These are phyloP conservation scores for Lampris incognitus DNA, from an alignment of 2,113 vertebrate species.

Conservation along the genomic window DNA sequence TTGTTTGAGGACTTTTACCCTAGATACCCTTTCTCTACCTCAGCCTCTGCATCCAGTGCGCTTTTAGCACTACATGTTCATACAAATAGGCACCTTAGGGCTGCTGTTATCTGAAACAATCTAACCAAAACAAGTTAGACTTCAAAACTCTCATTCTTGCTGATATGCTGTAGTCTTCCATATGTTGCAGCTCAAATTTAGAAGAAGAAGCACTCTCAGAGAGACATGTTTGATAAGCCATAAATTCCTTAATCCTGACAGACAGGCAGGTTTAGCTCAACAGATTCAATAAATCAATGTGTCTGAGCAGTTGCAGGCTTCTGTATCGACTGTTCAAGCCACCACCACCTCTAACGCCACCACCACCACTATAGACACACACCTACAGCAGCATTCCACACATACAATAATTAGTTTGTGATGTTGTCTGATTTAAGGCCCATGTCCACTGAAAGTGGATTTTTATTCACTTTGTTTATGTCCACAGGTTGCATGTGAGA, in stretches of 20 bases:
- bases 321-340: conserved; percentile 57
- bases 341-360: neutral
- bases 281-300: conserved; percentile 76
- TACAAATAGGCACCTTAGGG: neutral
- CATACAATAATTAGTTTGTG: neutral
- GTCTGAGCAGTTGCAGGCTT: conserved; percentile 68
- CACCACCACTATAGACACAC: neutral
- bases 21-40: neutral
- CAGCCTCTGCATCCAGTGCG: neutral
- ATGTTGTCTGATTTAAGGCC: neutral
- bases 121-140: conserved; percentile 19
- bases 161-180: conserved; percentile 55
- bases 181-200: conserved; percentile 52
- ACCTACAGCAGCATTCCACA: neutral
- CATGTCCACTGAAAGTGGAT: no score
- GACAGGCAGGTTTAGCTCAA: conserved; percentile 67
- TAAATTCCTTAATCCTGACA: conserved; percentile 79
- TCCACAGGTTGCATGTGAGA: neutral
- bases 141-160: conserved; percentile 34
- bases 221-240: conserved; percentile 71
- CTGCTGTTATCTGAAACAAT: conserved; percentile 51
- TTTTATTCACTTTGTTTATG: no score
- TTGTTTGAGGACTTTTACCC: conserved; percentile 7
- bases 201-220: conserved; percentile 55
- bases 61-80: conserved; percentile 20